These are phyloP conservation scores for Accipiter cooperii DNA, from an alignment of 2,113 vertebrate species.

Conservation along the genomic window DNA sequence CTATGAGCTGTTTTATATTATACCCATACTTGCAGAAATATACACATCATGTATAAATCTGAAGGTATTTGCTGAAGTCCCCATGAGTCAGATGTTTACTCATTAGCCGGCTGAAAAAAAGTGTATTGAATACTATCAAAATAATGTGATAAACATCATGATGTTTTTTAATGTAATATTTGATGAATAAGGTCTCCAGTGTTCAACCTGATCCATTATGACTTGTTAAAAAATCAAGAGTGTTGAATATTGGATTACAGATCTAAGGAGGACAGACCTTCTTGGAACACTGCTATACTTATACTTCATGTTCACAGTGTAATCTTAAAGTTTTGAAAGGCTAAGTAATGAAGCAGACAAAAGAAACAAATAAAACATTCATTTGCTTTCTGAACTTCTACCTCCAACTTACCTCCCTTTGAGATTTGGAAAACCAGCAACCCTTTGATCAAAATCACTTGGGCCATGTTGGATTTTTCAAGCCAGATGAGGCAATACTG, in stretches of 20 bases:
- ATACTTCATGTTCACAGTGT: not conserved
- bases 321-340: not conserved
- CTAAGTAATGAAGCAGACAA: not conserved
- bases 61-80: not conserved
- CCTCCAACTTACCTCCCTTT: not conserved
- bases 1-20: not conserved
- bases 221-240: not conserved
- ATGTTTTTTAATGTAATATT: not conserved
- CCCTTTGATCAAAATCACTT: not conserved
- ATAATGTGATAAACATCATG: not conserved
- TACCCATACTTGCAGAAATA: not conserved
- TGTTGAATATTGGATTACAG: not conserved
- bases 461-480: not conserved
- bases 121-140: not conserved
- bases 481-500: not conserved
- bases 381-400: not conserved
- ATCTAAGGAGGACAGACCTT: not conserved
- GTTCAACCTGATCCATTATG: not conserved
- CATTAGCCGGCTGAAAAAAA: not conserved
- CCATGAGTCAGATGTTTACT: not conserved
- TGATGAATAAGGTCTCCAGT: not conserved
- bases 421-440: not conserved
- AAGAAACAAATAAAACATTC: not conserved
- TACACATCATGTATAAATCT: not conserved
- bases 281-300: not conserved